Evolutionary conservation across 2,797 vertebrate genomes (phyloP), one percentile per base, ranked within the genome.

Genomic region (Gephyroberyx darwinii): DNA sequence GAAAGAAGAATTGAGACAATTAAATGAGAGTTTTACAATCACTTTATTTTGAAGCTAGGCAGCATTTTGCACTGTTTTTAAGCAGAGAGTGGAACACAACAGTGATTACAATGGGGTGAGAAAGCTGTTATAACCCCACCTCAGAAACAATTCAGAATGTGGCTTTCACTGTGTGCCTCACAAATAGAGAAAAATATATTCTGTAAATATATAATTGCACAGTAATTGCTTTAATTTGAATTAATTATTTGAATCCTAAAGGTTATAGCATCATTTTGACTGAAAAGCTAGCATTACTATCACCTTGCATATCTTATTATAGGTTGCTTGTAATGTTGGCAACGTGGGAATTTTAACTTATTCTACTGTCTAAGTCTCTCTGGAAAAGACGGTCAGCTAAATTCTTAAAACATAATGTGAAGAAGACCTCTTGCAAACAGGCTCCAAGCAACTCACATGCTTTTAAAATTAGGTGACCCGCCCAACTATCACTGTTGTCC

Each of bases 401-500:
- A 16, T 43, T 12, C 41, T 12, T 43, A 14, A 43, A 33, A 10
- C 9, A 8, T 39, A 43, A 43, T 13, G 39, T 67, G 73, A 52
- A 53, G 30, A 33, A 8, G 31, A 35, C 33, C 10, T 65, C 17
- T 22, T 22, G 22, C 51, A 64, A 26, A 41, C 1, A 31, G 22
- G 4, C 26, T 22, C 22, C 47, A 50, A 8, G 19, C 17, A 5
- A 20, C 47, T 69, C 60, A 35, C 51, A 57, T 51, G 37, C 26
- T 55, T 51, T 62, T 47, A 51, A 65, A 65, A 64, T 63, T 33
- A 57, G 45, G 53, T 71, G 57, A 19, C 51, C 55, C 55, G 0
- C 56, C 74, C 58, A 50, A 47, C 56, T 41, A 48, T 69, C 70
- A 39, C n/a, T 47, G 65, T 17, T 33, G 9, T 70, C 48, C 50